phyloP scores from a whole-genome alignment of 2,797 vertebrate genomes.

The Thamnophis elegans region DNA sequence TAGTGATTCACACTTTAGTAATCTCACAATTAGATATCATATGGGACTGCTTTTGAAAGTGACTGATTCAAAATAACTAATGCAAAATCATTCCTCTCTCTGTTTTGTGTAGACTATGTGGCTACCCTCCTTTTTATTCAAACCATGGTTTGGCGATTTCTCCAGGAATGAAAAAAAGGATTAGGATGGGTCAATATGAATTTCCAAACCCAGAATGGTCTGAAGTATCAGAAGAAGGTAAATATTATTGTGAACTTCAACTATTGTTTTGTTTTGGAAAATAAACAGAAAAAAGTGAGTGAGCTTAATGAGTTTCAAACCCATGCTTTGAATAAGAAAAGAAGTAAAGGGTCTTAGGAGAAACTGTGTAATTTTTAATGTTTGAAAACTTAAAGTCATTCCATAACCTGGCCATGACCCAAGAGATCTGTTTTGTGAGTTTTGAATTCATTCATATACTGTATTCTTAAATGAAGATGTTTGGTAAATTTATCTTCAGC shows the following conservation, averaged over 20 bases:
- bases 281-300: too few relatives aligned
- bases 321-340: neutral
- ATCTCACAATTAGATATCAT: neutral
- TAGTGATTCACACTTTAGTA: neutral
- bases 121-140: conserved; percentile 97
- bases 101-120: conserved; percentile 80
- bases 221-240: conserved; percentile 96
- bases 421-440: neutral
- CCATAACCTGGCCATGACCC: neutral
- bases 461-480: neutral
- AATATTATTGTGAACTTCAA: neutral
- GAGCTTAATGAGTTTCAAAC: neutral
- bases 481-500: neutral
- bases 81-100: neutral
- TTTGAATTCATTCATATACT: neutral
- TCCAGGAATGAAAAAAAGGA: conserved; percentile 95
- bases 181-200: conserved; percentile 95
- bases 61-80: neutral
- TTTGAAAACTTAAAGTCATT: neutral
- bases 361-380: neutral
- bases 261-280: neutral
- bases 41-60: neutral
- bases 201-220: conserved; percentile 97
- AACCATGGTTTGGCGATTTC: conserved; percentile 97
- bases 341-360: neutral